Evolutionary conservation across 2,797 vertebrate species (phyloP).

Genomic region (Podarcis siculus): DNA sequence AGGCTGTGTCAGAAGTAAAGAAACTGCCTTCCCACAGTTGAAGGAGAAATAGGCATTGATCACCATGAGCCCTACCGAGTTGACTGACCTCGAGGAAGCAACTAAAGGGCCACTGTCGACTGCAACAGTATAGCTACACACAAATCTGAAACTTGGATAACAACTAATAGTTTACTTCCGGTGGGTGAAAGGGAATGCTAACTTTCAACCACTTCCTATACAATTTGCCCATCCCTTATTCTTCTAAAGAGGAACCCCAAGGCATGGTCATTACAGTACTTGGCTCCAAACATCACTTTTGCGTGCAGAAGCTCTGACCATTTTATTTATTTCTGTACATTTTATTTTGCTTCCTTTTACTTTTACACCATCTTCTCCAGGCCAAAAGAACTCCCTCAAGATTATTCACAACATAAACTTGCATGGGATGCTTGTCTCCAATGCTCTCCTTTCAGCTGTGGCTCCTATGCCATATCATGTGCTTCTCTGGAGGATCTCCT

Average conservation of each 20-base stretch:
- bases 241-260: background rate
- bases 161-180: slow-evolving; percentile 30
- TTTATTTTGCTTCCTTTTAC: background rate
- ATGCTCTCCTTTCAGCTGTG: background rate
- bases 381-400: no score
- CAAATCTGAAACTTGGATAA: background rate
- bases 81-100: slow-evolving; percentile 1
- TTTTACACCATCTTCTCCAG: background rate
- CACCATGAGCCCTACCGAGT: background rate
- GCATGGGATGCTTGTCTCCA: background rate
- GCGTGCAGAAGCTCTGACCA: background rate
- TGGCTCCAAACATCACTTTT: background rate
- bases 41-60: background rate
- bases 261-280: background rate
- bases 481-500: background rate
- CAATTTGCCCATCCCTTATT: background rate
- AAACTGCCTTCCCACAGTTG: slow-evolving; percentile 31
- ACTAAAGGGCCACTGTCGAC: background rate
- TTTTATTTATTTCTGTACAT: background rate
- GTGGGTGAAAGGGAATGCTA: slow-evolving; percentile 18
- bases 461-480: background rate
- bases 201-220: background rate
- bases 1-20: slow-evolving; percentile 30
- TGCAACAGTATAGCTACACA: slow-evolving; percentile 2
- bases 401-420: background rate